phyloP scores from a whole-genome alignment of 2,888 invertebrate species.

The Nomada ruficornis region DNA sequence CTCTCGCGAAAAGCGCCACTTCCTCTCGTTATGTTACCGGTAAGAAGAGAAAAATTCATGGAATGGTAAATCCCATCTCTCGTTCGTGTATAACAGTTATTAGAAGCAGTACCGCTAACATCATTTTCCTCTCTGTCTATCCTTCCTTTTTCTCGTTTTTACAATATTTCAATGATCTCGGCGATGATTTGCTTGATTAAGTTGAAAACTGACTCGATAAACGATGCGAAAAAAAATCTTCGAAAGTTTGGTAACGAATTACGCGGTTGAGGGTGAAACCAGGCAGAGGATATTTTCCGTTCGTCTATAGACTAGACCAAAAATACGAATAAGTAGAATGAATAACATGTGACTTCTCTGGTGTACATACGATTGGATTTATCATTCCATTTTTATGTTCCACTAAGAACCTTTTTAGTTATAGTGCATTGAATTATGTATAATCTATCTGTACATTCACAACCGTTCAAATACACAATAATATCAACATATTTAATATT shows the following conservation, averaged over 20 bases:
- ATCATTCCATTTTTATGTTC: conserved; percentile 70
- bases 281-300: background rate
- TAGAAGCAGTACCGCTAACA: conserved; percentile 4
- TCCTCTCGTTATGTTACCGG: conserved; percentile 40
- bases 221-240: conserved; percentile 3
- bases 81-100: conserved; percentile 16
- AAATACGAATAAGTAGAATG: conserved; percentile 5
- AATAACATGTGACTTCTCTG: conserved; percentile 29
- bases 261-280: background rate
- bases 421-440: conserved; percentile 77
- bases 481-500: conserved; percentile 82
- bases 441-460: conserved; percentile 82
- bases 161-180: conserved; percentile 11
- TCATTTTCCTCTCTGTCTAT: background rate
- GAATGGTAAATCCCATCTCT: conserved; percentile 61
- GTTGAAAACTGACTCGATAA: conserved; percentile 7
- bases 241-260: conserved; percentile 1
- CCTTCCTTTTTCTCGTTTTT: conserved; percentile 10
- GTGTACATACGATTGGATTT: conserved; percentile 59
- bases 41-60: conserved; percentile 36
- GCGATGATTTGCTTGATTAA: conserved; percentile 5
- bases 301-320: background rate
- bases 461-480: conserved; percentile 82
- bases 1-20: conserved; percentile 33
- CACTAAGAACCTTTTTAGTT: conserved; percentile 70